Conservation (phyloP, 2,888 invertebrate species). For the Philopedon plagiatum region DNA sequence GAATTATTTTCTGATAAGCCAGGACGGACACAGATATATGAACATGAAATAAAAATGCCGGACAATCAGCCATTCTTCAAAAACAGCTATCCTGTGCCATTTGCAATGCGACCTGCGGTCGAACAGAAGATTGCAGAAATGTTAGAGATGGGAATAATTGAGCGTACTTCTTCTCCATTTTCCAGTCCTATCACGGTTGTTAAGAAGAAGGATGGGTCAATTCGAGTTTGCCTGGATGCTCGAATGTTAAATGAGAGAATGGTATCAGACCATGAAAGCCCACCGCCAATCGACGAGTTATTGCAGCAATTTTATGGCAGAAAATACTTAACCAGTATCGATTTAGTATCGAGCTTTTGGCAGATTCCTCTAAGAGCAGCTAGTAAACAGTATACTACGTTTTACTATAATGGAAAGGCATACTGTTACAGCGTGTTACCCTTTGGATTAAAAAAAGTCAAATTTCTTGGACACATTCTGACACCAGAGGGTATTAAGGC, state of each 20-base stretch:
- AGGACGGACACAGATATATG: constrained; percentile 21
- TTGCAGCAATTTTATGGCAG: constrained; percentile 51
- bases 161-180: constrained; percentile 25
- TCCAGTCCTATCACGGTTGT: constrained; percentile 34
- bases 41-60: constrained; percentile 29
- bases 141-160: constrained; percentile 27
- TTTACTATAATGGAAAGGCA: constrained; percentile 45
- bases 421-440: constrained; percentile 60
- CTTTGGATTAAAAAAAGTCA: constrained; percentile 57
- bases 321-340: no score
- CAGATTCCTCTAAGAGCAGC: constrained; percentile 48
- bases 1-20: constrained; percentile 24
- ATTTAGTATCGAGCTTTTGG: no score
- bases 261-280: constrained; percentile 57
- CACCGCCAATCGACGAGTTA: constrained; percentile 50
- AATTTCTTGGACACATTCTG: constrained; percentile 55
- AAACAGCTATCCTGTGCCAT: constrained; percentile 33
- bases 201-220: constrained; percentile 32
- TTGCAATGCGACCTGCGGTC: constrained; percentile 13
- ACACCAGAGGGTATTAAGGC: constrained; percentile 49
- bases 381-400: constrained; percentile 16
- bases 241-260: constrained; percentile 50
- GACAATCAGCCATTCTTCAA: constrained; percentile 18
- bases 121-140: constrained; percentile 32
- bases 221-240: constrained; percentile 41